Evolutionary conservation across 2,888 invertebrate species (phyloP), one percentile per base, ranked within the genome.

Genomic region (Entomobrya multifasciata): DNA sequence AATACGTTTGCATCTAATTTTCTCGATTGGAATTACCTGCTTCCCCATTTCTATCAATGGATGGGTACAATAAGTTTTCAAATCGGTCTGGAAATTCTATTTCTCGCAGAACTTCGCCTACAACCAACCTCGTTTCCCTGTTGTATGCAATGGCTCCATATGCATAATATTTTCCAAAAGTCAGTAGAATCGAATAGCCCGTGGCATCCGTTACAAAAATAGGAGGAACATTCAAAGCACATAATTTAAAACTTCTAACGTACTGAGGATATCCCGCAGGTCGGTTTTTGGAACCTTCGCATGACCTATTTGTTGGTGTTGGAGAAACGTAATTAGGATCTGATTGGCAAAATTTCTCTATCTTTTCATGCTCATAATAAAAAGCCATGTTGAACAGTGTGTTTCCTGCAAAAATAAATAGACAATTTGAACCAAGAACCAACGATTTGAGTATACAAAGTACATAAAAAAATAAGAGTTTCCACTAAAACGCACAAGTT

Each of bases 121-220:
- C 83, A 52, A 83, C 25, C 22, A 87, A 11, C 27, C 83, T 17
- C 3, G 27, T 22, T 17, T 87, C 87, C 17, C 74, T 41, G 27
- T 83, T 82, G 52, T 72, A 79, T 0, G 77, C 30, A 27, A 87
- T 74, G 0, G 72, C 78, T 49, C 78, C 87, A 52, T 25, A 17
- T 8, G 83, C 87, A 79, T 83, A 83, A 57, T 72, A 83, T 41
- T 52, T 70, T 13, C 87, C 82, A 60, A 87, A 87, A 1, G 87
- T 87, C 17, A 82, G 49, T 0, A 79, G 62, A n/a, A 85, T 13
- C 6, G n/a, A 15, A 30, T 30, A 70, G 49, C 72, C 79, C 3
- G 44, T 47, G 27, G 60, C 13, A 49, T 85, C 85, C 10, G 70
- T 36, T 47, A 62, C 57, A 20, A 79, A 55, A 2, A 85, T 25